A percentile compares a stretch with the other conserved stretches of the same genome.
phyloP scores from a whole-genome alignment of 2,888 invertebrate species.

The Heliothis peltigera region DNA sequence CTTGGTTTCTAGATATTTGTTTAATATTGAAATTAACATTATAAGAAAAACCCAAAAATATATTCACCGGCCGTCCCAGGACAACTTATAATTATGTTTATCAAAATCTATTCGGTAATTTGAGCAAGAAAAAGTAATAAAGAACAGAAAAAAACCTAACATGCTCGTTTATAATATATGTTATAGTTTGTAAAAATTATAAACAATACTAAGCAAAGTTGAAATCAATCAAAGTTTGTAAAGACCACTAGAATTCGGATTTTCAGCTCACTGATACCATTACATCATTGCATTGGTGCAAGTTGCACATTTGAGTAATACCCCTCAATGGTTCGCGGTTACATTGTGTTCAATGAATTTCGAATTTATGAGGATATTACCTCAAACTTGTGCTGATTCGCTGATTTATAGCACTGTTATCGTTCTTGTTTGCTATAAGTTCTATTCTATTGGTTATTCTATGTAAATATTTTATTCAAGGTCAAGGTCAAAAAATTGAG shows the following conservation, averaged over 20 bases:
- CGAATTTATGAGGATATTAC: conserved; percentile 41
- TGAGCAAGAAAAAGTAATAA: too few relatives aligned
- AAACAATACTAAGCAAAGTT: too few relatives aligned
- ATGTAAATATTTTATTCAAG: not conserved
- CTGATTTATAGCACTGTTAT: conserved; percentile 22
- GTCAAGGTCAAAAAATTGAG: not conserved
- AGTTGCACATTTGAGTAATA: conserved; percentile 48
- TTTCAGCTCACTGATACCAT: conserved; percentile 55
- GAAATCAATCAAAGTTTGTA: too few relatives aligned
- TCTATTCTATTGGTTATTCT: not conserved
- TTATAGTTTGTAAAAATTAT: too few relatives aligned
- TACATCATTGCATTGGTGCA: conserved; percentile 50
- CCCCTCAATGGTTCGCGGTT: conserved; percentile 31
- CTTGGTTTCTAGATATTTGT: too few relatives aligned
- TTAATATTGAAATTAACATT: too few relatives aligned
- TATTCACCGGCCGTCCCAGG: too few relatives aligned
- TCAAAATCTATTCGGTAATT: too few relatives aligned
- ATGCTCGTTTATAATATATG: too few relatives aligned
- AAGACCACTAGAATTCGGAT: conserved; percentile 49
- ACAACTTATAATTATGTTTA: too few relatives aligned
- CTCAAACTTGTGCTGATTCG: conserved; percentile 20
- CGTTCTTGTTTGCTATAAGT: not conserved
- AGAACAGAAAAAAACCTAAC: too few relatives aligned
- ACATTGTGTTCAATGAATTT: conserved; percentile 51
- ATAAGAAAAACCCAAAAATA: too few relatives aligned